phyloP scores from a whole-genome alignment of 1,140 invertebrate species.

The Babylonia areolata region DNA sequence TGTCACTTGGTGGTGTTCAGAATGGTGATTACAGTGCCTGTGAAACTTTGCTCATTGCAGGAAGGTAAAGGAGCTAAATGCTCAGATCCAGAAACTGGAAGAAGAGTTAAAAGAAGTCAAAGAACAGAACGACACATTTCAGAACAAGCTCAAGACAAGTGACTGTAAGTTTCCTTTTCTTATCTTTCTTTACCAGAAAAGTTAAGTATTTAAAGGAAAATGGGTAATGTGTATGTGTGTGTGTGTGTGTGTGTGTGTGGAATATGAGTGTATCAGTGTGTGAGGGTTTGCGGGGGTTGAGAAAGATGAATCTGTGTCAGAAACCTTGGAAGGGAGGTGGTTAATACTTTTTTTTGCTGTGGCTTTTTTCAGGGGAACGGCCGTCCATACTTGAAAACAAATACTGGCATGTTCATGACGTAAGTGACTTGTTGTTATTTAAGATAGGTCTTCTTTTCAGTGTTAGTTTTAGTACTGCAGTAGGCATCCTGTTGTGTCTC shows the following conservation, averaged over 20 bases:
- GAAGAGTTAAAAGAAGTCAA: constrained; percentile 79
- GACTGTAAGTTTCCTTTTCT: background rate
- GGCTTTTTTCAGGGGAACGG: constrained; percentile 54
- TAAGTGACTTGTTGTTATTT: constrained; percentile 48
- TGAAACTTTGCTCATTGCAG: constrained; percentile 77
- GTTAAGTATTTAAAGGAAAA: background rate
- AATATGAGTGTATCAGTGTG: too few species aligned
- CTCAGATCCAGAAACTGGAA: constrained; percentile 83
- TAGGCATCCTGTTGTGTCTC: too few species aligned
- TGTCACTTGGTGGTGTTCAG: background rate
- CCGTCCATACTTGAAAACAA: constrained; percentile 59
- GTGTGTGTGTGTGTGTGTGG: too few species aligned
- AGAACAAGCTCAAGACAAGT: background rate
- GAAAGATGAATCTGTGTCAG: too few species aligned
- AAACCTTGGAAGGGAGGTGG: background rate
- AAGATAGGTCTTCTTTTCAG: background rate
- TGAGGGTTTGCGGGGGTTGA: too few species aligned
- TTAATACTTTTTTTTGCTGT: background rate
- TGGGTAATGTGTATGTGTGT: too few species aligned
- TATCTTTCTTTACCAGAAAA: too few species aligned
- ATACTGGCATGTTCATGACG: constrained; percentile 64
- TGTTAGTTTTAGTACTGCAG: too few species aligned
- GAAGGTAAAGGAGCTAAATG: constrained; percentile 90
- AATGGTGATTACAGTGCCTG: background rate
- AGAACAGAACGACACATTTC: background rate